Evolutionary conservation across 2,113 vertebrate genomes (phyloP).

Genomic region (Piliocolobus tephrosceles): DNA sequence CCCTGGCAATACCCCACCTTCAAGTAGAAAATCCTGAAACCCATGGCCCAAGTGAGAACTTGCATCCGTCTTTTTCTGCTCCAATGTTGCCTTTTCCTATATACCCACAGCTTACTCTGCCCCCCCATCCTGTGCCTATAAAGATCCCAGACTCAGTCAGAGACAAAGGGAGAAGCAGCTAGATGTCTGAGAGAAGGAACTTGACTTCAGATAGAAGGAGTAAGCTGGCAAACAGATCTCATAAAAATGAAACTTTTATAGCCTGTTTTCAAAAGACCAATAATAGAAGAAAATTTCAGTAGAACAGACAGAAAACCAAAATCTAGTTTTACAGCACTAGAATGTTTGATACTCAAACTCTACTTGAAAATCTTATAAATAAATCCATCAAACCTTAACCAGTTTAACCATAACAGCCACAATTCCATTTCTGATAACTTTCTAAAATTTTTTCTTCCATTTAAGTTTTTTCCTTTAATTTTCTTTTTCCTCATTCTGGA

Average conservation of each 20-base stretch:
- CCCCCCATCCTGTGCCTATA: no score
- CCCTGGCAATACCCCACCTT: no score
- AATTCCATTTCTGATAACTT: not conserved
- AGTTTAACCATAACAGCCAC: not conserved
- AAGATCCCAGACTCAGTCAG: no score
- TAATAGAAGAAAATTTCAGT: not conserved
- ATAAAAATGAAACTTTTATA: not conserved
- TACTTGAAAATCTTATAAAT: not conserved
- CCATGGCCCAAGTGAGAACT: no score
- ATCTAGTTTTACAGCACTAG: not conserved
- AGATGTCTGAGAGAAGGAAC: no score
- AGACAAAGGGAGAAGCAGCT: no score
- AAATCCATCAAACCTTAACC: not conserved
- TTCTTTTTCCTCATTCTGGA: not conserved
- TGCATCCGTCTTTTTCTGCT: no score
- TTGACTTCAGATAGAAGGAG: no score
- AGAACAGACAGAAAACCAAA: not conserved
- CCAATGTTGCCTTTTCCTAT: not conserved
- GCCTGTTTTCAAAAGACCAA: not conserved
- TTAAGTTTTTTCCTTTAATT: not conserved
- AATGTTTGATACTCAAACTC: not conserved
- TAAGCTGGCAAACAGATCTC: no score
- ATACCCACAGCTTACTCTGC: no score
- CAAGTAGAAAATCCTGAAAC: no score
- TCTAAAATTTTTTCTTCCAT: not conserved